Evolutionary conservation across 2,888 invertebrate species (phyloP).

Genomic region (Petrophora chlorosata): DNA sequence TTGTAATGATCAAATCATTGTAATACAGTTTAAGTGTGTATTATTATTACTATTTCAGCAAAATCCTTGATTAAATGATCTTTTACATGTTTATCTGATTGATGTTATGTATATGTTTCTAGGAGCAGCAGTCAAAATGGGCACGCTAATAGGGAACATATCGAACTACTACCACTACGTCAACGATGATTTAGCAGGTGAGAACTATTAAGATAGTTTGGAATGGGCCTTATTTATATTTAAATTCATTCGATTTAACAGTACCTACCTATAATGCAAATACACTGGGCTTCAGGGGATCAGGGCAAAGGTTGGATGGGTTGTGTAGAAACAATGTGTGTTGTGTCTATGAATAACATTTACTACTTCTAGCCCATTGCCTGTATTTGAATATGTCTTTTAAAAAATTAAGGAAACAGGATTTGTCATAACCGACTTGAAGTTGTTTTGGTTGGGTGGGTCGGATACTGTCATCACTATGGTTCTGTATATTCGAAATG

Average conservation of each 20-base stretch:
- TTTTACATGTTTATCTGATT: neutral
- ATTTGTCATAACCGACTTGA: too few relatives aligned
- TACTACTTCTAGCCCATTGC: too few relatives aligned
- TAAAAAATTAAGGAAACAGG: too few relatives aligned
- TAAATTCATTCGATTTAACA: neutral
- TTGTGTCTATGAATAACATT: slow-evolving; percentile 13
- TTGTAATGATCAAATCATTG: too few relatives aligned
- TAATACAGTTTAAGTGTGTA: too few relatives aligned
- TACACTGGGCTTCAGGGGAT: too few relatives aligned
- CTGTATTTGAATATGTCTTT: too few relatives aligned
- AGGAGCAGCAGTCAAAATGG: slow-evolving; percentile 53
- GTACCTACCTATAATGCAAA: neutral
- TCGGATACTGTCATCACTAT: too few relatives aligned
- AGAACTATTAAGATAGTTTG: slow-evolving; percentile 15
- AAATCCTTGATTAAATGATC: too few relatives aligned
- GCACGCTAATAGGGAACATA: slow-evolving; percentile 63
- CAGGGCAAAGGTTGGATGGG: neutral
- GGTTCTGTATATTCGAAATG: too few relatives aligned
- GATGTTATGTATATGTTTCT: slow-evolving; percentile 23
- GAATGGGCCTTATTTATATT: slow-evolving; percentile 3
- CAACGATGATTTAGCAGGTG: slow-evolving; percentile 73
- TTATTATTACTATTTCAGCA: too few relatives aligned
- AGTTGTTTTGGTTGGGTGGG: too few relatives aligned
- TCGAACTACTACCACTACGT: slow-evolving; percentile 67
- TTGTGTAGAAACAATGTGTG: neutral